These are phyloP conservation scores for Schizothorax lantsangensis DNA, from an alignment of 2,797 vertebrate species.

Conservation along the genomic window DNA sequence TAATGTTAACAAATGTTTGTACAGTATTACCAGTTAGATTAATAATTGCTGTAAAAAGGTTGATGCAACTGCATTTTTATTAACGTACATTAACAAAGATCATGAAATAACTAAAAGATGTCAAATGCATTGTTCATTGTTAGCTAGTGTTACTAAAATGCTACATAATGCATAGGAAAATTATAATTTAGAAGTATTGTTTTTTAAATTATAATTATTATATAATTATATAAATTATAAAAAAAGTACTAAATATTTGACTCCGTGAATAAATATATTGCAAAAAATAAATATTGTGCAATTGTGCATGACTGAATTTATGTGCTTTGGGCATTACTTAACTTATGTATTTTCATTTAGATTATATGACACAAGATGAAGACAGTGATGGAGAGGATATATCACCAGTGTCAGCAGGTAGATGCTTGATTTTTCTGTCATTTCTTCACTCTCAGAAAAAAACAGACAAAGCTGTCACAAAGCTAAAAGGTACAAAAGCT, in stretches of 20 bases:
- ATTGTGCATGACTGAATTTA: not conserved
- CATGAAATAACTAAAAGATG: not conserved
- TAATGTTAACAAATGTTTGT: not conserved
- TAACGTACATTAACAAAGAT: not conserved
- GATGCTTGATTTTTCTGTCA: not conserved
- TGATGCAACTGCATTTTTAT: not conserved
- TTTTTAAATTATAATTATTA: not conserved
- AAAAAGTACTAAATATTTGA: not conserved
- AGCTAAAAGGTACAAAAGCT: not conserved
- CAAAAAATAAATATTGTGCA: too few species aligned
- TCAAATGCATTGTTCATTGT: not conserved
- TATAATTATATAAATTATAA: not conserved
- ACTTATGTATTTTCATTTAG: slow-evolving; percentile 59
- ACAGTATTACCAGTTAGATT: not conserved
- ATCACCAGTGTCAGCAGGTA: slow-evolving; percentile 64
- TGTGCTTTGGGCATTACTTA: not conserved
- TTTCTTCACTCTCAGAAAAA: not conserved
- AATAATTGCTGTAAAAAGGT: not conserved
- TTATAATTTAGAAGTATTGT: not conserved
- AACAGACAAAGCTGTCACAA: not conserved
- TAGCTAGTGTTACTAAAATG: not conserved
- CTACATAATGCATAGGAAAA: not conserved
- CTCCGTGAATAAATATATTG: not conserved
- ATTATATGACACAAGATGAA: slow-evolving; percentile 79
- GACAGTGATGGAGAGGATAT: slow-evolving; percentile 90